Conservation (phyloP, 2,888 invertebrate genomes). For the Diabrotica balteata region DNA sequence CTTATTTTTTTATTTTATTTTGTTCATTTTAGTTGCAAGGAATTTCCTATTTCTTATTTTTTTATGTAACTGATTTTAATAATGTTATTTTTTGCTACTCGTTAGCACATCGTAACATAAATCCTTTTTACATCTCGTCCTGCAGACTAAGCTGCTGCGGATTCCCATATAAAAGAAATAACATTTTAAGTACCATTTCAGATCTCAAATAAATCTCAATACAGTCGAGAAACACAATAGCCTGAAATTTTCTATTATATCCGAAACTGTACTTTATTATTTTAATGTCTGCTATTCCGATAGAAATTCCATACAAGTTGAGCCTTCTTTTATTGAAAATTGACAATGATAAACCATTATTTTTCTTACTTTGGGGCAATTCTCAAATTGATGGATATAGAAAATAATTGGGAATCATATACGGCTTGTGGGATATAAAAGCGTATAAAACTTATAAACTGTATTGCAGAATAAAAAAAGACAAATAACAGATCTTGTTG, state of each 20-base stretch:
- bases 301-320: constrained; percentile 1
- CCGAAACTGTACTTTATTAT: constrained; percentile 23
- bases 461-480: too few relatives aligned
- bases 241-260: constrained; percentile 26
- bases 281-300: constrained; percentile 14
- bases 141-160: not conserved
- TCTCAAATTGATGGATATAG: not conserved
- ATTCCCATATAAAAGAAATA: constrained; percentile 26
- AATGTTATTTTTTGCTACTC: too few relatives aligned
- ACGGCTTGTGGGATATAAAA: too few relatives aligned
- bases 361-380: not conserved
- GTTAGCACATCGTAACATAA: too few relatives aligned
- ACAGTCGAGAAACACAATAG: constrained; percentile 18
- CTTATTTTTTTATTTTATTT: too few relatives aligned
- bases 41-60: too few relatives aligned
- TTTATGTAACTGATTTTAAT: too few relatives aligned
- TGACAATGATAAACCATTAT: constrained; percentile 1
- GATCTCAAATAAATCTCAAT: constrained; percentile 23
- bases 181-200: constrained; percentile 33
- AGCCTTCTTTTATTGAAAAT: constrained; percentile 1
- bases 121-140: too few relatives aligned
- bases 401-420: too few relatives aligned
- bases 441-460: too few relatives aligned
- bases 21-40: too few relatives aligned
- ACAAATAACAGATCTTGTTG: too few relatives aligned